These are phyloP conservation scores for Rhogogaster chlorosoma DNA, from an alignment of 2,888 invertebrate species.

Conservation along the genomic window DNA sequence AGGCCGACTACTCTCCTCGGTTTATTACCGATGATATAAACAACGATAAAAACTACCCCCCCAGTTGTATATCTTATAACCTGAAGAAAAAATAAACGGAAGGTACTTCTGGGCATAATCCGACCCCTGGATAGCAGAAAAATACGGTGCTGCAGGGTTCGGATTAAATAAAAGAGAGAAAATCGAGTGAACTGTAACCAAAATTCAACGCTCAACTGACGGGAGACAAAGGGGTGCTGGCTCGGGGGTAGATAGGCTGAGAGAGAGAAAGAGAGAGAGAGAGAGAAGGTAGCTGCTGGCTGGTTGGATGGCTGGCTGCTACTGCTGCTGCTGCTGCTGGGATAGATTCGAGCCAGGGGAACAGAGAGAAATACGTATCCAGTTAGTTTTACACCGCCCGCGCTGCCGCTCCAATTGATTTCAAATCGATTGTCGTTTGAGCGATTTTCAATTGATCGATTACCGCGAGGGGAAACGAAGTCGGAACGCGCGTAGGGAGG, in stretches of 20 bases:
- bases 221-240: constrained; percentile 68
- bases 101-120: not conserved
- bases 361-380: constrained; percentile 48
- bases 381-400: constrained; percentile 73
- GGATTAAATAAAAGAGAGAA: constrained; percentile 64
- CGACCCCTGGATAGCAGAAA: not conserved
- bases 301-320: not conserved
- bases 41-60: not conserved
- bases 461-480: constrained; percentile 64
- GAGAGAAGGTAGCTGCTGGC: constrained; percentile 50
- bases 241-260: constrained; percentile 53
- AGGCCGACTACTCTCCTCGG: not conserved
- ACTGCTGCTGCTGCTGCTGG: not conserved
- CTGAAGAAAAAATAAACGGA: not conserved
- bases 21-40: constrained; percentile 4
- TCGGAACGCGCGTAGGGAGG: constrained; percentile 46
- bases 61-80: not conserved
- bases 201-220: constrained; percentile 70
- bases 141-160: not conserved
- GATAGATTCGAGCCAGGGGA: constrained; percentile 41
- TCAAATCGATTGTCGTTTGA: constrained; percentile 76
- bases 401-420: constrained; percentile 69
- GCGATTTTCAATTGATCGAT: constrained; percentile 76
- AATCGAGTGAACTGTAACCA: constrained; percentile 71
- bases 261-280: no score